phyloP scores from a whole-genome alignment of 2,113 vertebrate species.

The Semicossyphus pulcher region DNA sequence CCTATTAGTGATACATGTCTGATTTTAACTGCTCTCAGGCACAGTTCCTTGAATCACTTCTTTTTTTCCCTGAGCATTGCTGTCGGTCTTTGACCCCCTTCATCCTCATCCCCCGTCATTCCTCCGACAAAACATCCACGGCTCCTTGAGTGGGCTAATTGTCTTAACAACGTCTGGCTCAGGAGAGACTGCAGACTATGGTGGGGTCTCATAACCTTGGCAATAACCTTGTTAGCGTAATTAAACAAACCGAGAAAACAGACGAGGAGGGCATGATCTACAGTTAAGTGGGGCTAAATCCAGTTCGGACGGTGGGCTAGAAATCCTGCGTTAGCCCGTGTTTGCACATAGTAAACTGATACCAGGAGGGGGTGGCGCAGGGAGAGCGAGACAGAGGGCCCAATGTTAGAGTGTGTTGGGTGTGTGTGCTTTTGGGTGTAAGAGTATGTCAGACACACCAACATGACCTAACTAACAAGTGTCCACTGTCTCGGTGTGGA shows the following conservation, averaged over 20 bases:
- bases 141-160: slow-evolving; percentile 68
- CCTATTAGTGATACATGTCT: not conserved
- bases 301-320: not conserved
- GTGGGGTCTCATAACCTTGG: slow-evolving; percentile 55
- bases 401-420: slow-evolving; percentile 42
- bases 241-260: slow-evolving; percentile 55
- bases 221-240: slow-evolving; percentile 70
- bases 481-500: slow-evolving; percentile 54
- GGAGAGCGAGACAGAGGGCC: slow-evolving; percentile 32
- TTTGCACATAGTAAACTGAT: slow-evolving; percentile 36
- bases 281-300: slow-evolving; percentile 1
- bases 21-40: not conserved
- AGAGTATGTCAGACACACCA: slow-evolving; percentile 44
- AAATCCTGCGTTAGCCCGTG: not conserved
- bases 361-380: not conserved
- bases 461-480: slow-evolving; percentile 52
- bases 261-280: slow-evolving; percentile 42
- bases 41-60: slow-evolving; percentile 3
- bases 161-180: slow-evolving; percentile 64
- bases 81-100: slow-evolving; percentile 14
- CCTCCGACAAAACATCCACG: slow-evolving; percentile 56
- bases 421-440: slow-evolving; percentile 28
- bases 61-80: slow-evolving; percentile 48
- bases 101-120: not conserved
- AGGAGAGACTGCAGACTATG: slow-evolving; percentile 44